Base-by-base conservation (phyloP, 2,797 vertebrate species). In the Enteromius trimaculatus region DNA sequence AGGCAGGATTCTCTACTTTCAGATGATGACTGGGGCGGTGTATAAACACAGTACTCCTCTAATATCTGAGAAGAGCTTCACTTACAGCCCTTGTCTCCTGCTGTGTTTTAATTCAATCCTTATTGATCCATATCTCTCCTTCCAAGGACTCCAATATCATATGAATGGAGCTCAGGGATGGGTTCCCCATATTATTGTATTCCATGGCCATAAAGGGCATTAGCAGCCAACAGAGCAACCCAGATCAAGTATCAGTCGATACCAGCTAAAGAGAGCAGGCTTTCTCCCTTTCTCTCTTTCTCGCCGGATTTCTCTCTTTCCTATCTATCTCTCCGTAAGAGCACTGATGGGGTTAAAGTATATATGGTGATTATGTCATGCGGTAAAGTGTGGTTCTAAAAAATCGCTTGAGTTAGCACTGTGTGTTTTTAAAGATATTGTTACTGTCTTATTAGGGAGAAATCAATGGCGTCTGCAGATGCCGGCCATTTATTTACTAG, bases 111-210 rank as follows among this genome's bases (percentile, higher is more conserved):
- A 94, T 94, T 91, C 89, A 91, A 93, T 93, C 92, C 88, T 83
- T 91, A 94, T 94, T 87, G 93, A 94, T 94, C 93, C 90, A 91
- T 90, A 92, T 93, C 92, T 90, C 89, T 91, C 90, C 93, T 94
- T 92, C 92, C 92, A 94, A 94, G 93, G 92, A 92, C 93, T 93
- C 90, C 88, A 83, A 91, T 92, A 93, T 94, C 92, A 92, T 93
- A 92, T 93, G 93, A 94, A 93, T 93, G 91, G 92, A 92, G 92
- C 91, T 85, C 83, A 87, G 87, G 90, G 88, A 89, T 91, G 90
- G 87, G 79, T 90, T 90, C 87, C 88, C 88, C 91, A 90, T 88
- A 92, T 94, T 92, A 92, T 94, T 95, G 90, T 94, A 93, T 92
- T 95, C 88, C 91, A 87, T 88, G 83, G 91, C 92, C 93, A 93